A percentile compares a stretch with the other conserved stretches of the same genome.
These are phyloP conservation scores for Setipinna tenuifilis DNA, from an alignment of 2,797 vertebrate genomes.

Conservation along the genomic window DNA sequence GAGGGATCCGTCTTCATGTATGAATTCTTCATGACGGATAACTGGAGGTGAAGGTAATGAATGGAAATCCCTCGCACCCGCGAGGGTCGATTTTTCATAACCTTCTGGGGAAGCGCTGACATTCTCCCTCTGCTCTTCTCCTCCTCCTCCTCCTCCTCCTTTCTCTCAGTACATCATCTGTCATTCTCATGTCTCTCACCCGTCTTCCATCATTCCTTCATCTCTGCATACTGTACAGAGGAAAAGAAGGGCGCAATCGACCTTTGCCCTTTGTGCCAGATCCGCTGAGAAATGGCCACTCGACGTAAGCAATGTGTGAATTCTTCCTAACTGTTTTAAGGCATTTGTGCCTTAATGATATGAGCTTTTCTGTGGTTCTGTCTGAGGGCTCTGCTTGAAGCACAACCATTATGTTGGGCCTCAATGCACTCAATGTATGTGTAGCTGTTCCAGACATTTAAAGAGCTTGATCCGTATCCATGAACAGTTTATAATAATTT, in stretches of 20 bases:
- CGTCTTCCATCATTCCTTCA: background rate
- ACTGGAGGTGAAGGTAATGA: constrained; percentile 58
- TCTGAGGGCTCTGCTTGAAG: background rate
- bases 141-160: constrained; percentile 27
- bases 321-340: background rate
- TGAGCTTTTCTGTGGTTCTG: too few relatives aligned
- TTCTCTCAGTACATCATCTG: constrained; percentile 22
- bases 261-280: constrained; percentile 5
- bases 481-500: background rate
- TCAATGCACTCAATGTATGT: background rate
- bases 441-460: background rate
- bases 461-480: background rate
- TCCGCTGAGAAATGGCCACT: background rate
- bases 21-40: constrained; percentile 56
- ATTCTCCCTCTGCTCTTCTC: constrained; percentile 31
- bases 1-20: constrained; percentile 49
- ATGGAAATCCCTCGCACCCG: constrained; percentile 49
- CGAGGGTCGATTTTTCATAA: constrained; percentile 47
- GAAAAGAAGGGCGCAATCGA: constrained; percentile 14
- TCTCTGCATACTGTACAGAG: constrained; percentile 6
- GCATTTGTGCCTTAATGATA: background rate
- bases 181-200: constrained; percentile 1
- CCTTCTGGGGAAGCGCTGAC: constrained; percentile 49
- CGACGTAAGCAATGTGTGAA: background rate
- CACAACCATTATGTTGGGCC: background rate